Conservation (phyloP, 2,797 vertebrate genomes). For the Anguilla anguilla region DNA sequence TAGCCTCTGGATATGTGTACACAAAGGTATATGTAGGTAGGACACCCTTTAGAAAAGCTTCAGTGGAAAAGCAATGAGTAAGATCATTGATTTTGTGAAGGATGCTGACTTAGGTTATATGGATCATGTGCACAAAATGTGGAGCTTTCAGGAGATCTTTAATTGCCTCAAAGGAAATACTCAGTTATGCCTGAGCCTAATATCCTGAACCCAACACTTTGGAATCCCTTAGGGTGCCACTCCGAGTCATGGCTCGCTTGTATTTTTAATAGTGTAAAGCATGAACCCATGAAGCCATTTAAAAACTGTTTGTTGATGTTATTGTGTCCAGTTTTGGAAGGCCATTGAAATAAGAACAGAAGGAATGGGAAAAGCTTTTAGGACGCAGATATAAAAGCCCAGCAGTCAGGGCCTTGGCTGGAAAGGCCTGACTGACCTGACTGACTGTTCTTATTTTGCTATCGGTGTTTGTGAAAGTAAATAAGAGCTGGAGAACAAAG, state of each 20-base stretch:
- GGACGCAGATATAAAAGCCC: not conserved
- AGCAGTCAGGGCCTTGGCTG: constrained; percentile 47
- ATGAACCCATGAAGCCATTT: not conserved
- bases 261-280: not conserved
- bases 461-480: not conserved
- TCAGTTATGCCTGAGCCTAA: not conserved
- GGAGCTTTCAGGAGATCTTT: not conserved
- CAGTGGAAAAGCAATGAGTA: not conserved
- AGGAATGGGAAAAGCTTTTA: not conserved
- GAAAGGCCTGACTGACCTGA: constrained; percentile 47
- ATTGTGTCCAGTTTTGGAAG: constrained; percentile 33
- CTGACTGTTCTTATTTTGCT: constrained; percentile 49
- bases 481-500: not conserved
- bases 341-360: constrained; percentile 51
- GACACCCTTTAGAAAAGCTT: not conserved
- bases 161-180: not conserved
- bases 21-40: not conserved
- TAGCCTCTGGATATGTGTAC: not conserved
- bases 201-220: not conserved
- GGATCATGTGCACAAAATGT: not conserved
- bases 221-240: not conserved
- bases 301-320: not conserved
- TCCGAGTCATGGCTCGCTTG: not conserved
- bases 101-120: not conserved
- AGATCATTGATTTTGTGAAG: not conserved